Conservation (phyloP, 2,113 vertebrate species). For the Chaetodon trifascialis region DNA sequence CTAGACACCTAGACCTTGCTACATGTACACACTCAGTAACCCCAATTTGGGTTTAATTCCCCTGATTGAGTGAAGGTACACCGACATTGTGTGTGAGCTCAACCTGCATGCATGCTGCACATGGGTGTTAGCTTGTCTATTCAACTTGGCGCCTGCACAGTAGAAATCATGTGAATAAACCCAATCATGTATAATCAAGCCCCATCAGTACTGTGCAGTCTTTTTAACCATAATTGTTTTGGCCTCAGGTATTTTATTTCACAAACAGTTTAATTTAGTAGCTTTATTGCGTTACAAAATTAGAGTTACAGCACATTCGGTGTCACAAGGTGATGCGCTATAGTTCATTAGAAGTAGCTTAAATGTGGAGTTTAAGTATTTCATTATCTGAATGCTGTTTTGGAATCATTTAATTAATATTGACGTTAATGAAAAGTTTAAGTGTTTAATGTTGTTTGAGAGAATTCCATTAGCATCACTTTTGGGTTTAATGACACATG, state of each 20-base stretch:
- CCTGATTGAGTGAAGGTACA: too few relatives aligned
- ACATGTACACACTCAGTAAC: neutral
- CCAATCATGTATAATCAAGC: slow-evolving; percentile 12
- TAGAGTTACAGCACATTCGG: slow-evolving; percentile 3
- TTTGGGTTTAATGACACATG: slow-evolving; percentile 7
- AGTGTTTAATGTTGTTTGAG: slow-evolving; percentile 22
- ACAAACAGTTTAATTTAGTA: slow-evolving; percentile 5
- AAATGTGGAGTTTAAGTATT: slow-evolving; percentile 16
- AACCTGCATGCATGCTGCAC: neutral
- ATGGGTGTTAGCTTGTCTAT: neutral
- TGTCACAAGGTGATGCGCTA: neutral
- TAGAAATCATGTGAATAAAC: slow-evolving; percentile 3
- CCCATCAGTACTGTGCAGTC: slow-evolving; percentile 2
- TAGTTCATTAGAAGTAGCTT: slow-evolving; percentile 9
- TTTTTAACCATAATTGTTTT: slow-evolving; percentile 20
- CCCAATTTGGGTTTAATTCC: neutral
- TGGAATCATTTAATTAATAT: slow-evolving; percentile 38
- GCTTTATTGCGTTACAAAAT: slow-evolving; percentile 19
- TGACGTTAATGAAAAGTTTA: slow-evolving; percentile 26
- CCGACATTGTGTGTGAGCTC: neutral
- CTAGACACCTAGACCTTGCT: neutral
- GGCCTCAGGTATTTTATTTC: slow-evolving; percentile 23
- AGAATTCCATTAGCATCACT: slow-evolving; percentile 26
- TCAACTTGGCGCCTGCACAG: neutral
- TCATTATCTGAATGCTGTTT: slow-evolving; percentile 29